Evolutionary conservation across 2,888 invertebrate species (phyloP).

Genomic region (Eucriotettix oculatus): DNA sequence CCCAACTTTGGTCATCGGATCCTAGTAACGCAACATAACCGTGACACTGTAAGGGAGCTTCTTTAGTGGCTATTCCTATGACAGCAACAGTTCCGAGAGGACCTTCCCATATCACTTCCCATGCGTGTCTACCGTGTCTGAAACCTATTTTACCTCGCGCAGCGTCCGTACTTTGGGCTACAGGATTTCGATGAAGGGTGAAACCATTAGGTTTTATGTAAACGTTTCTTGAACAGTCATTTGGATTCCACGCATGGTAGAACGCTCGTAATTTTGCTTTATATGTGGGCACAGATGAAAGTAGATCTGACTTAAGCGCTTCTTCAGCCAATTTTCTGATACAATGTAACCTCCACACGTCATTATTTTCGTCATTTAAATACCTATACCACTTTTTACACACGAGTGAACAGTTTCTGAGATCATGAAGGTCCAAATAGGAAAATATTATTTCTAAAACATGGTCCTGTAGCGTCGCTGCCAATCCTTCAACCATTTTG

Average conservation of each 20-base stretch:
- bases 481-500: conserved; percentile 43
- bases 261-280: conserved; percentile 88
- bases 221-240: conserved; percentile 92
- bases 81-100: conserved; percentile 96
- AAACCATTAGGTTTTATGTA: conserved; percentile 94
- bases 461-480: conserved; percentile 54
- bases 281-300: conserved; percentile 74
- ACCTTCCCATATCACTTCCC: conserved; percentile 98
- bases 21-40: conserved; percentile 92
- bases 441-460: conserved; percentile 83
- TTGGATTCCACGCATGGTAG: conserved; percentile 92
- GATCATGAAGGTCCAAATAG: conserved; percentile 69
- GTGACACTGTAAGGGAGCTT: conserved; percentile 82
- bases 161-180: conserved; percentile 96
- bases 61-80: conserved; percentile 86
- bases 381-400: conserved; percentile 88
- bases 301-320: conserved; percentile 75
- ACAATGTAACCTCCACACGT: conserved; percentile 88
- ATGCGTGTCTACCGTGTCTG: conserved; percentile 80
- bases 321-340: conserved; percentile 72
- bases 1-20: conserved; percentile 95
- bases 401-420: conserved; percentile 77
- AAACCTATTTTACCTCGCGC: conserved; percentile 83
- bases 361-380: conserved; percentile 83
- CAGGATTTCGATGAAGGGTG: conserved; percentile 93